Evolutionary conservation across 2,888 invertebrate genomes (phyloP).

Genomic region (Patella ulyssiponensis): DNA sequence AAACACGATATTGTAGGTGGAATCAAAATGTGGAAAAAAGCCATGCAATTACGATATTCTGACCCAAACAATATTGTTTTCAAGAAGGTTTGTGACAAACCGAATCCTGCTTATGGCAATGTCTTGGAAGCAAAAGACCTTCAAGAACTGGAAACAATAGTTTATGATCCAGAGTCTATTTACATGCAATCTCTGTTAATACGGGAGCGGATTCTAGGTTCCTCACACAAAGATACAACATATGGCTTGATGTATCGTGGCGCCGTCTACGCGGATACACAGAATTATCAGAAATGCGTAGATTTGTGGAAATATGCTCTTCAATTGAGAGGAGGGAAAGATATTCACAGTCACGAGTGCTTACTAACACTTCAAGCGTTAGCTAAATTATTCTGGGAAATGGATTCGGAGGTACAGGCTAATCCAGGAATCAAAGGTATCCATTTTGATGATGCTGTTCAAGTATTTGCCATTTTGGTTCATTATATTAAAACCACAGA

Average conservation of each 20-base stretch:
- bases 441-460: conserved; percentile 80
- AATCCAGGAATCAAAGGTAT: conserved; percentile 72
- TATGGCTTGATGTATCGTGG: conserved; percentile 77
- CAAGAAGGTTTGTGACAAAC: conserved; percentile 32
- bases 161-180: conserved; percentile 52
- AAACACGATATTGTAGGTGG: conserved; percentile 79
- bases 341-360: conserved; percentile 82
- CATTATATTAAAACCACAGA: conserved; percentile 60
- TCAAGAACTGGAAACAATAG: conserved; percentile 47
- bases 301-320: conserved; percentile 90
- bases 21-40: conserved; percentile 80
- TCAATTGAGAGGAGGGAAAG: conserved; percentile 83
- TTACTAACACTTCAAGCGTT: conserved; percentile 89
- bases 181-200: conserved; percentile 87
- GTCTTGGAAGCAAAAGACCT: conserved; percentile 50
- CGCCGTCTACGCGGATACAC: conserved; percentile 75
- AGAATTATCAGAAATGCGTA: conserved; percentile 84
- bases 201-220: conserved; percentile 88
- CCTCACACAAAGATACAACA: conserved; percentile 88
- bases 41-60: conserved; percentile 78
- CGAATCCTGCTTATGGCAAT: conserved; percentile 45
- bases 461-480: conserved; percentile 80
- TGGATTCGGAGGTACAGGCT: conserved; percentile 67
- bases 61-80: conserved; percentile 38
- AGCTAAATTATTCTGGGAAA: conserved; percentile 83